Base-by-base conservation (phyloP, 2,888 invertebrate genomes). In the Noctua fimbriata region DNA sequence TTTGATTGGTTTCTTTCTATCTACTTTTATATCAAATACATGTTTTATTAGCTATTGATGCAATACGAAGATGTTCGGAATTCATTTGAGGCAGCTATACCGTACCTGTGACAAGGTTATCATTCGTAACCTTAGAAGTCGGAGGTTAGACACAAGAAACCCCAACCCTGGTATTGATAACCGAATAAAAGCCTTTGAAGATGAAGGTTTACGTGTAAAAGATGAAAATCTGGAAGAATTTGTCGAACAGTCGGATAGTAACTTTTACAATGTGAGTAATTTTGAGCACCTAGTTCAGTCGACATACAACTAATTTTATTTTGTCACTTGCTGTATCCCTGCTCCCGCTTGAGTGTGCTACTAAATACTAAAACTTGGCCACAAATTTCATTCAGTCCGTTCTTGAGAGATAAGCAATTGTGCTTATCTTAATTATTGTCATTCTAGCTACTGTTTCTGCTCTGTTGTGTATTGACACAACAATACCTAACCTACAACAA, bases 151-250 rank as follows among this genome's bases (percentile, higher is more conserved):
- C 47, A 82, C 82, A 1, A 83, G 74, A 44, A 92, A 92, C 44
- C 86, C 93, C 2, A 96, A 97, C 85, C 97, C 97, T 21, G 97
- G 97, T 2, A 84, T 97, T 70, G 91, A 95, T 70, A 91, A 92
- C 16, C 93, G 94, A 88, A 84, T 96, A 49, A 78, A 88, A 63
- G 95, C 94, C 9, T 96, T 95, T 77, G 85, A 92, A 78, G 76
- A 93, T 76, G 94, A 95, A 81, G 93, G 94, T 2, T 75, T 95
- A 16, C 90, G 88, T 55, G 88, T 96, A 21, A 91, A 92, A 66
- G 92, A 95, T 52, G 92, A 93, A 10, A 93, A 96, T 83, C 92
- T 93, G 21, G 95, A 96, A 85, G 95, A 97, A 78, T 94, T 95
- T 74, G 87, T 97, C 5, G 96, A 96, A 81, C 90, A 93, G 82